Evolutionary conservation across 2,797 vertebrate genomes (phyloP).

Genomic region (Parauchenoglanis punctatus): DNA sequence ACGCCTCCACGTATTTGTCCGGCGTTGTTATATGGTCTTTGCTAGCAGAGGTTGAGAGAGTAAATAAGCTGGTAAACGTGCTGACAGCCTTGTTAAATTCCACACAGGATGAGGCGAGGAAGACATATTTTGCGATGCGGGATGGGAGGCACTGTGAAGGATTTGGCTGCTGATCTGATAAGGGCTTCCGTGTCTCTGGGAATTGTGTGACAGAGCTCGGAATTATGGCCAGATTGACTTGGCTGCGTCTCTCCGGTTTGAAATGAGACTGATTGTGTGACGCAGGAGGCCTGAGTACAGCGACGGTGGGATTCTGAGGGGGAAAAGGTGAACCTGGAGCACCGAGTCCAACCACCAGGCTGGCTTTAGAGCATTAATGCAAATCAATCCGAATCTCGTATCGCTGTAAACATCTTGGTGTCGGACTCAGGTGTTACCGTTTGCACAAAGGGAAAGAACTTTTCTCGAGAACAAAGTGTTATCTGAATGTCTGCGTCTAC

Average conservation of each 20-base stretch:
- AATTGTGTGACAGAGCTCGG: conserved; percentile 45
- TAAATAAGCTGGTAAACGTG: conserved; percentile 51
- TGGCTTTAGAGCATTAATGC: conserved; percentile 22
- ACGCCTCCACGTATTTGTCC: conserved; percentile 49
- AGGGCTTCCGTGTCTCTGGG: conserved; percentile 45
- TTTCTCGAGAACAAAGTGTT: neutral
- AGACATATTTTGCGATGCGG: conserved; percentile 32
- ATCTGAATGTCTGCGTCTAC: conserved; percentile 28
- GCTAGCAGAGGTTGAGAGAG: conserved; percentile 39
- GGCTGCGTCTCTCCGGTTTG: conserved; percentile 37
- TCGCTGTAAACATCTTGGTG: neutral
- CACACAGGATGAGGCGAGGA: conserved; percentile 24
- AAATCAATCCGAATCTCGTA: neutral
- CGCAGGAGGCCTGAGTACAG: conserved; percentile 39
- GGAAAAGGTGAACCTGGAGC: conserved; percentile 46
- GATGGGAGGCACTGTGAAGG: conserved; percentile 46
- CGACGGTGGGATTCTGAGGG: neutral
- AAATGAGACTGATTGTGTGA: conserved; percentile 32
- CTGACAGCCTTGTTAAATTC: conserved; percentile 58
- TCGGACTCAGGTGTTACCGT: neutral
- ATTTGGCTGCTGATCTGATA: conserved; percentile 60
- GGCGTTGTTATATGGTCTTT: conserved; percentile 41
- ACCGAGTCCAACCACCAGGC: conserved; percentile 57
- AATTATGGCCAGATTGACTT: conserved; percentile 55
- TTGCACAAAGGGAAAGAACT: neutral